phyloP scores from a whole-genome alignment of 2,113 vertebrate genomes.

The Hyaena hyaena region DNA sequence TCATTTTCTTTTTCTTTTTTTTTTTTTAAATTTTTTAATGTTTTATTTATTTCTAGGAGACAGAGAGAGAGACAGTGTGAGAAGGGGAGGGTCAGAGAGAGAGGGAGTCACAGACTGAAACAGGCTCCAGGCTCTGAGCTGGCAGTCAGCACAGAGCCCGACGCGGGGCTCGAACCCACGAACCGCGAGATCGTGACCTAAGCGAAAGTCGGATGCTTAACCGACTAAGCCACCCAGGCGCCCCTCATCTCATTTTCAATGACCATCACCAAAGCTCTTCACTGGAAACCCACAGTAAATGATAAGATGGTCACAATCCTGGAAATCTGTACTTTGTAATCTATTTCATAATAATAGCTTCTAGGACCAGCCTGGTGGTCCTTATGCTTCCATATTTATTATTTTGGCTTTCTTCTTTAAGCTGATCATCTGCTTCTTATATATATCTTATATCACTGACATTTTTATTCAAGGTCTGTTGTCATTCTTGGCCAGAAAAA shows the following conservation, averaged over 20 bases:
- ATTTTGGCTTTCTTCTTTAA: slow-evolving; percentile 21
- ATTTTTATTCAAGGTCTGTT: neutral
- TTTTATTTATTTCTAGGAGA: too few relatives aligned
- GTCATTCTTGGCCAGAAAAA: slow-evolving; percentile 28
- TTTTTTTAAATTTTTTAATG: too few relatives aligned
- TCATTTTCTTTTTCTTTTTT: too few relatives aligned
- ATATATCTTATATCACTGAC: neutral
- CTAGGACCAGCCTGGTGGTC: neutral
- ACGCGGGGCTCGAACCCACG: too few relatives aligned
- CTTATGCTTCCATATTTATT: neutral
- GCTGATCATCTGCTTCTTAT: neutral
- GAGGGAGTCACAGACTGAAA: too few relatives aligned
- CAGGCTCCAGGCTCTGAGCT: too few relatives aligned
- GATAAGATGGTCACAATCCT: neutral
- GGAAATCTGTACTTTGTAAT: neutral
- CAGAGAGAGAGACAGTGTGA: too few relatives aligned
- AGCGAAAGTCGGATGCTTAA: too few relatives aligned
- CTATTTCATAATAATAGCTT: neutral
- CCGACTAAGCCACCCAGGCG: too few relatives aligned
- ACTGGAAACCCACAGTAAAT: neutral
- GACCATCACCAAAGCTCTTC: neutral
- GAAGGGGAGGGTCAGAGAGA: too few relatives aligned
- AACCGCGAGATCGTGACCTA: too few relatives aligned
- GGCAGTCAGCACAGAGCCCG: too few relatives aligned
- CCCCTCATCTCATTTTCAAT: neutral